Evolutionary conservation across 2,888 invertebrate genomes (phyloP), one percentile per base, ranked within the genome.

Genomic region (Leuctra nigra): DNA sequence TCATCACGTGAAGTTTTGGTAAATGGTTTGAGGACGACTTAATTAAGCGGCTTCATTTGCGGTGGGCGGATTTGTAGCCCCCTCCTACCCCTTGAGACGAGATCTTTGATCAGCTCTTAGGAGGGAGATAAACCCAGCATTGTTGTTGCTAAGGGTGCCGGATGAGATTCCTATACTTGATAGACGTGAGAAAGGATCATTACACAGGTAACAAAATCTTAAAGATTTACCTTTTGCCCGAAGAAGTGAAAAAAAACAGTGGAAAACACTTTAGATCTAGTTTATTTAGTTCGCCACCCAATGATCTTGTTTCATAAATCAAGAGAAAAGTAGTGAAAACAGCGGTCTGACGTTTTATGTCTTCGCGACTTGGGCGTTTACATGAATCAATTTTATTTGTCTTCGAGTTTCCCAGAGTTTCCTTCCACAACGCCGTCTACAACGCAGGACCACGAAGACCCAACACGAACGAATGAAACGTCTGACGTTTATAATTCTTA

Each of bases 101-200:
- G 2, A 20, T 22, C 44, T n/a, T 22, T 20, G 44, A 44, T 44
- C 23, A 44, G 44, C 44, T 44, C 23, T 44, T 44, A 23, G 22
- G 22, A 4, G 44, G 18, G 16, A n/a, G n/a, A n/a, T n/a, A n/a
- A n/a, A n/a, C n/a, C n/a, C n/a, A n/a, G n/a, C n/a, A n/a, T n/a
- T n/a, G n/a, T n/a, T n/a, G n/a, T n/a, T n/a, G n/a, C n/a, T n/a
- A n/a, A n/a, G n/a, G n/a, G n/a, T n/a, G 39, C 16, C 39, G 39
- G 16, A 39, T 18, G 16, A 39, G 39, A 39, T 39, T n/a, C n/a
- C n/a, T 39, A 39, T 39, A 4, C 39, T 39, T n/a, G 16, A 36
- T 39, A n/a, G n/a, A 18, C 44, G 22, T 44, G 44, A 44, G 44
- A 44, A 44, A n/a, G 44, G 44, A 44, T 44, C 44, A 44, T 44